These are phyloP conservation scores for Poecilia picta DNA, from an alignment of 2,797 vertebrate genomes.

Conservation along the genomic window DNA sequence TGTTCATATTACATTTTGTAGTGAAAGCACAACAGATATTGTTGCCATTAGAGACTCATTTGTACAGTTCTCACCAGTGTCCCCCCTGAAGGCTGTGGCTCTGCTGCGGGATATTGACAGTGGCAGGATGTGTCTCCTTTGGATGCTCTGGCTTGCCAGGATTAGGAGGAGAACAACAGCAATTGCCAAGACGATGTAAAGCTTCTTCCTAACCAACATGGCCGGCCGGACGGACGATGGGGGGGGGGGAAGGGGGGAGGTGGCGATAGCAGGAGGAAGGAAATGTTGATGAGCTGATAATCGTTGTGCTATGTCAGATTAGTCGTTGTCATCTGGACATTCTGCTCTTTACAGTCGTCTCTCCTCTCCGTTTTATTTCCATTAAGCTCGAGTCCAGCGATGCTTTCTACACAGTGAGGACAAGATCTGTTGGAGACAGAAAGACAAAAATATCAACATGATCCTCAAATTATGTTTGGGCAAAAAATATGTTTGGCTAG, in stretches of 20 bases:
- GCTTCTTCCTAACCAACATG: slow-evolving; percentile 68
- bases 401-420: slow-evolving; percentile 16
- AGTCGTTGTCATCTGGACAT: slow-evolving; percentile 49
- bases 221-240: slow-evolving; percentile 7
- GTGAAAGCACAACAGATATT: background rate
- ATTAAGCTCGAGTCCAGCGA: slow-evolving; percentile 15
- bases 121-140: slow-evolving; percentile 41
- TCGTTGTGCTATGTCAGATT: slow-evolving; percentile 32
- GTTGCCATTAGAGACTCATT: background rate
- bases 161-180: slow-evolving; percentile 74
- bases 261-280: slow-evolving; percentile 2
- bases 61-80: slow-evolving; percentile 36
- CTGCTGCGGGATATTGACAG: slow-evolving; percentile 6
- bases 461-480: background rate
- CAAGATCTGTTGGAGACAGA: slow-evolving; percentile 11
- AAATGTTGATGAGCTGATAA: slow-evolving; percentile 5
- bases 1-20: background rate
- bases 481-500: background rate
- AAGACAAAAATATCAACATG: background rate
- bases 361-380: slow-evolving; percentile 19
- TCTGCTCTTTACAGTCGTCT: background rate
- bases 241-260: background rate
- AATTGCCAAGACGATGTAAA: slow-evolving; percentile 54
- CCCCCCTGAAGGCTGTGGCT: slow-evolving; percentile 6
- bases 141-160: slow-evolving; percentile 75